Conservation (phyloP, 2,113 vertebrate genomes). For the Daphoenositta chrysoptera region DNA sequence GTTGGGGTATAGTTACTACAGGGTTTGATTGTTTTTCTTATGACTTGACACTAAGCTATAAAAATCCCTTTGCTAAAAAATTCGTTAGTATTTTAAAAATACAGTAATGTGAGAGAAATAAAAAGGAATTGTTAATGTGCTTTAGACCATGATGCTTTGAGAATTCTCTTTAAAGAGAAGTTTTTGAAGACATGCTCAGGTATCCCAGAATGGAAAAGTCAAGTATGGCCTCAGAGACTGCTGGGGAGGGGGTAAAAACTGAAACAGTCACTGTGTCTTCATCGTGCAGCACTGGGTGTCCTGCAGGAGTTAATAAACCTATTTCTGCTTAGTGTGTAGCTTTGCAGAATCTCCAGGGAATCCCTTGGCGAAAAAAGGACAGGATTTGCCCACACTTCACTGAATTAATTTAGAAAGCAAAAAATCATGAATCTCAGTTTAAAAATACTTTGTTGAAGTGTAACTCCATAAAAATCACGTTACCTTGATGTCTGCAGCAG, state of each 20-base stretch:
- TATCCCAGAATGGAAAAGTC: neutral
- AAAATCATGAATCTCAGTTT: neutral
- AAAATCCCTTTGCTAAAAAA: neutral
- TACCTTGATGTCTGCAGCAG: neutral
- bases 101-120: neutral
- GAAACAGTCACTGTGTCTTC: neutral
- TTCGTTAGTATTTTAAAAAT: neutral
- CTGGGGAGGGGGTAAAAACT: neutral
- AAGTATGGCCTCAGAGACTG: neutral
- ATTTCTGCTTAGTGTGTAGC: neutral
- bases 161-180: neutral
- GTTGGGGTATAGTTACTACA: neutral
- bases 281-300: accelerated
- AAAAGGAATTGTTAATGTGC: neutral
- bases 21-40: neutral
- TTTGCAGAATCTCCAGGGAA: neutral
- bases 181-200: neutral
- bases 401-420: neutral
- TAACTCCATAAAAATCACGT: neutral
- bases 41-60: neutral
- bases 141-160: neutral
- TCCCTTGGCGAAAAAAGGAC: neutral
- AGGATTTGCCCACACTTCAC: neutral
- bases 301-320: neutral
- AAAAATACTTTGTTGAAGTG: neutral